Evolutionary conservation across 2,888 invertebrate species (phyloP).

Genomic region (Entomobrya multifasciata): DNA sequence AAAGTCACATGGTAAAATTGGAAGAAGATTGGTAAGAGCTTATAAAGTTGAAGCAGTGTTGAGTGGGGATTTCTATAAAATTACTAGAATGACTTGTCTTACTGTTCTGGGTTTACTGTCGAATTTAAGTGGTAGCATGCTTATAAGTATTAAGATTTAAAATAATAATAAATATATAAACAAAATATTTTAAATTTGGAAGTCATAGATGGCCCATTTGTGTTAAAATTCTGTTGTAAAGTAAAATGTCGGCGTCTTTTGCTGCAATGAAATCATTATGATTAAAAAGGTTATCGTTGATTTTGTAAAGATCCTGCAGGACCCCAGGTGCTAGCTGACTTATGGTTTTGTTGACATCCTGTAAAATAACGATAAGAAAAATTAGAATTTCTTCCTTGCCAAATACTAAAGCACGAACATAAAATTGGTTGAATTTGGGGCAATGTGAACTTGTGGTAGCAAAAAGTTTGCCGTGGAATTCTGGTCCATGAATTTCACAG

Average conservation of each 20-base stretch:
- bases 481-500: too few relatives aligned
- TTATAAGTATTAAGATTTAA: too few relatives aligned
- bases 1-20: neutral
- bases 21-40: neutral
- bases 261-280: slow-evolving; percentile 22
- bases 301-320: neutral
- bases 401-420: too few relatives aligned
- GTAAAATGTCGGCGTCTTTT: slow-evolving; percentile 38
- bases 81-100: neutral
- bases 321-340: neutral
- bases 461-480: too few relatives aligned
- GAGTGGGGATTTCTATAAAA: slow-evolving; percentile 33
- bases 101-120: slow-evolving; percentile 15
- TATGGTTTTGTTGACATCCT: slow-evolving; percentile 21
- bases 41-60: neutral
- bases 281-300: neutral
- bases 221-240: slow-evolving; percentile 4
- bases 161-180: neutral
- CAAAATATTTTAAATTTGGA: neutral
- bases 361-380: neutral
- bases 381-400: neutral
- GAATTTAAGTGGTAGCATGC: neutral
- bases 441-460: too few relatives aligned
- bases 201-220: too few relatives aligned
- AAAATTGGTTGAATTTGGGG: too few relatives aligned